Evolutionary conservation across 2,888 invertebrate genomes (phyloP).

Genomic region (Cephalotes varians): DNA sequence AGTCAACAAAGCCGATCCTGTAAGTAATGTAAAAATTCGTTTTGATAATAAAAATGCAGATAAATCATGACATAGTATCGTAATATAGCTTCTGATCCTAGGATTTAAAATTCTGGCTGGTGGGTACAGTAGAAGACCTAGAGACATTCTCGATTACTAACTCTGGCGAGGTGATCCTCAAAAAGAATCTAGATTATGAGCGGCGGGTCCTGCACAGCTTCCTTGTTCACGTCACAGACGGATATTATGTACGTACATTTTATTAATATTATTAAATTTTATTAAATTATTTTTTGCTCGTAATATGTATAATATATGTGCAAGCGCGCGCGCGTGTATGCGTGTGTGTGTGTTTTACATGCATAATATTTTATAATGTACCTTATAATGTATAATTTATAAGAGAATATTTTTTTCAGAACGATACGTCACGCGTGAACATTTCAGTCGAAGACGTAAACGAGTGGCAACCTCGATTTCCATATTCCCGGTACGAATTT

Average conservation of each 20-base stretch:
- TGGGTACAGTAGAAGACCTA: constrained; percentile 91
- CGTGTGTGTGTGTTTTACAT: too few relatives aligned
- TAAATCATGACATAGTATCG: constrained; percentile 1
- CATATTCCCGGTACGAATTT: constrained; percentile 95
- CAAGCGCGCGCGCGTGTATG: too few relatives aligned
- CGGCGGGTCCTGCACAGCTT: constrained; percentile 90
- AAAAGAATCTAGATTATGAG: constrained; percentile 93
- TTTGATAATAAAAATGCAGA: neutral
- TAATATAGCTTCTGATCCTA: constrained; percentile 79
- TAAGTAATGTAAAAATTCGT: constrained; percentile 71
- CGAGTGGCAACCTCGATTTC: constrained; percentile 97
- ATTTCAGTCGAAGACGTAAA: constrained; percentile 94
- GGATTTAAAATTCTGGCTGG: constrained; percentile 91
- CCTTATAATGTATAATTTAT: neutral
- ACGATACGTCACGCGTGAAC: constrained; percentile 93
- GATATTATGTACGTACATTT: constrained; percentile 88
- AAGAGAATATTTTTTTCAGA: constrained; percentile 87
- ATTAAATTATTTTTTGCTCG: neutral
- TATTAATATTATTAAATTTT: constrained; percentile 22
- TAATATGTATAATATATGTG: neutral
- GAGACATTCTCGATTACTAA: constrained; percentile 92
- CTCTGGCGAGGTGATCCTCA: constrained; percentile 92
- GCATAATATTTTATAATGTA: neutral
- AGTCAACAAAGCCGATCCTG: constrained; percentile 85
- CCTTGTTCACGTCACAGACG: constrained; percentile 94